phyloP scores from a whole-genome alignment of 2,797 vertebrate genomes.

The Dryobates pubescens region DNA sequence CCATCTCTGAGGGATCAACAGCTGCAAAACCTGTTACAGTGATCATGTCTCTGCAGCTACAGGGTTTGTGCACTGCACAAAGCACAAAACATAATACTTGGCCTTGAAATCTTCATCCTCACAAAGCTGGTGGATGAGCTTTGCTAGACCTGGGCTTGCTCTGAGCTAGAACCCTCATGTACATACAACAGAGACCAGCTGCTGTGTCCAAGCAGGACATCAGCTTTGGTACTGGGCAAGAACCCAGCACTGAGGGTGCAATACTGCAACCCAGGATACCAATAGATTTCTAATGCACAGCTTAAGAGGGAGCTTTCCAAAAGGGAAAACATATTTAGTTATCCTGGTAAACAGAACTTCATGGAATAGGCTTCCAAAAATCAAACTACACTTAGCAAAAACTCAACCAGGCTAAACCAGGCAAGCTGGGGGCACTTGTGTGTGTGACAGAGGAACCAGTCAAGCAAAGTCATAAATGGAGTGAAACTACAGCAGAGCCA shows the following conservation, averaged over 20 bases:
- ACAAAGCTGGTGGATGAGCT: background rate
- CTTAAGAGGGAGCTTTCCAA: background rate
- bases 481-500: background rate
- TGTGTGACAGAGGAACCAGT: background rate
- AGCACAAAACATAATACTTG: background rate
- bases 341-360: background rate
- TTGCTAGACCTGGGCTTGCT: background rate
- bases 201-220: background rate
- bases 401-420: background rate
- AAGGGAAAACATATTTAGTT: background rate
- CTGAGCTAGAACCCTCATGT: background rate
- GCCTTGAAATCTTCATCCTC: background rate
- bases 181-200: fast-evolving
- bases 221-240: background rate
- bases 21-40: background rate
- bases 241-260: background rate
- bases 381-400: background rate
- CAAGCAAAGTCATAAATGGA: background rate
- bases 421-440: background rate
- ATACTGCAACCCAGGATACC: background rate
- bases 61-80: fast-evolving
- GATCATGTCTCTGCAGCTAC: background rate
- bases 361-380: background rate
- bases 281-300: background rate
- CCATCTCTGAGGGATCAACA: background rate